phyloP scores from a whole-genome alignment of 2,113 vertebrate species.

The Calyptommatus sinebrachiatus region DNA sequence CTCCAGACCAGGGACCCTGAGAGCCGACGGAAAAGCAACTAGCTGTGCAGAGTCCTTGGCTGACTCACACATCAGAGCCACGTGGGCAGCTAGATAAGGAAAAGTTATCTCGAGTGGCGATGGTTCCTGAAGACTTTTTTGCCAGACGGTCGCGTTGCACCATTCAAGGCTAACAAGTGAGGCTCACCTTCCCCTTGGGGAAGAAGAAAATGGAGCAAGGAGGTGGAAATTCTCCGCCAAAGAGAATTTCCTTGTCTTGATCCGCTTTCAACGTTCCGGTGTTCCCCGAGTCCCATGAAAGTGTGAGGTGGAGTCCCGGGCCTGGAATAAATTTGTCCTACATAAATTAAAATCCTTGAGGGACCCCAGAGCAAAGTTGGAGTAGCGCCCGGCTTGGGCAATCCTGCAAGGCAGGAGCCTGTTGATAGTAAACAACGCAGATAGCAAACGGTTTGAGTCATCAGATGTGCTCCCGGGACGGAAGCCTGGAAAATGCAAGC shows the following conservation, averaged over 20 bases:
- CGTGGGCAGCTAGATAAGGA: background rate
- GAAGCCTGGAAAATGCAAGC: background rate
- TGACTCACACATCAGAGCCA: background rate
- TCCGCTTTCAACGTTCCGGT: too few species aligned
- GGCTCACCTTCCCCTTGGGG: background rate
- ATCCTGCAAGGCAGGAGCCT: constrained; percentile 37
- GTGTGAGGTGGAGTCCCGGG: too few species aligned
- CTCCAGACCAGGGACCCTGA: too few species aligned
- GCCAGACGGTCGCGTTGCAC: background rate
- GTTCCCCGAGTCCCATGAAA: background rate
- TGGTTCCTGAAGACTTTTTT: background rate
- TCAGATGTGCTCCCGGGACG: constrained; percentile 3
- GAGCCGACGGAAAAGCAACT: too few species aligned
- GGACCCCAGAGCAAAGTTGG: constrained; percentile 35
- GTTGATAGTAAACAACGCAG: constrained; percentile 53
- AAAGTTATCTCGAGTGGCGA: background rate
- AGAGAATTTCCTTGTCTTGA: too few species aligned
- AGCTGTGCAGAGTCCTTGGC: background rate
- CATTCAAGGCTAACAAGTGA: background rate
- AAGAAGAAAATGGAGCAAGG: too few species aligned
- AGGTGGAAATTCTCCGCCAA: too few species aligned
- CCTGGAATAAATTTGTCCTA: background rate
- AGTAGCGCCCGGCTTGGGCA: constrained; percentile 17
- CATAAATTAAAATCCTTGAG: constrained; percentile 35
- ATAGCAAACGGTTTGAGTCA: constrained; percentile 27